Evolutionary conservation across 2,888 invertebrate genomes (phyloP), one percentile per base, ranked within the genome.

Genomic region (Ellobium chinense): DNA sequence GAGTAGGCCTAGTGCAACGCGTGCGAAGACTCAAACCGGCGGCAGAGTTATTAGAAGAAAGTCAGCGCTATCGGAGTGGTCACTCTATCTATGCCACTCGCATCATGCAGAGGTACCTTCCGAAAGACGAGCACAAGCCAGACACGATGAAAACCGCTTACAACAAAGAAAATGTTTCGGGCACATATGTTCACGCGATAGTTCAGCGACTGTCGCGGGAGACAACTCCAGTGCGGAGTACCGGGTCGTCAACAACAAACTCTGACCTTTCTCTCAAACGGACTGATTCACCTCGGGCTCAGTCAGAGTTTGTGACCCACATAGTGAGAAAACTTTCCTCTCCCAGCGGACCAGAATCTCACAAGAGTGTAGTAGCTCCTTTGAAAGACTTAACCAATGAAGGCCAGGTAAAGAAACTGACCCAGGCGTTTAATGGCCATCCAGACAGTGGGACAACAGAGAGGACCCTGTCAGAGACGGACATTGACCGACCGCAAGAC

Each of bases 41-140:
- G 58, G 89, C 89, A 65, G 92, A 92, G 80, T 88, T 92, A 54
- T 85, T 91, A 79, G 86, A 91, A 68, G 91, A 91, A 77, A 90
- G 90, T 84, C 88, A 89, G 80, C 86, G 88, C 58, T 90, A 89
- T 78, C 83, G 89, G 81, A 88, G 88, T 81, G 90, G 89, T 34
- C 89, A 89, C 78, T 88, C 89, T 66, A 85, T 87, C 39, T 88
- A 88, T 69, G 85, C 89, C 75, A 86, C 88, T 73, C 86, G 89
- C 77, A 89, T 89, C 78, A 84, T 89, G 78, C 89, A 88, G 76
- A 87, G 86, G 72, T 89, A 89, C 82, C 85, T 88, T 66, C 84
- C 85, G 39, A 87, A 85, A 83, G 88, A 87, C 74, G 86, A 88
- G 63, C 36, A 72, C 34, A 76, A 54, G 46, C 78, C 68, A 31